Evolutionary conservation across 2,797 vertebrate genomes (phyloP), one percentile per base, ranked within the genome.

Genomic region (Champsocephalus esox): DNA sequence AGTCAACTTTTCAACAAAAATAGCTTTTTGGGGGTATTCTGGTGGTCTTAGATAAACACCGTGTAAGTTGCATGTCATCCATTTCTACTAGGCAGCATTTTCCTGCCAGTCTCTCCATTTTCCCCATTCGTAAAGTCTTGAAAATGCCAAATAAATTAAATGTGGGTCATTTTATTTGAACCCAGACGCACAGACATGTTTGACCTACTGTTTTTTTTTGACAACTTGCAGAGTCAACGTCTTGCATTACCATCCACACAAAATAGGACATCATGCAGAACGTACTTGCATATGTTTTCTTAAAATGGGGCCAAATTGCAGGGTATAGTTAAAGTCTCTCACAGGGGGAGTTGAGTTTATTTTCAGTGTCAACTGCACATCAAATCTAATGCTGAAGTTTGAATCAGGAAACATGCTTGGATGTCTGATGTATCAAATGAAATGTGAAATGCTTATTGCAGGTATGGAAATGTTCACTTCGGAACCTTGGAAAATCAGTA

Each of bases 241-340:
- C 7, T 77, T 38, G 8, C 34, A 9, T 81, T 58, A 83, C 50
- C 9, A 28, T 76, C 77, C 82, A 85, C 87, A 88, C 79, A 61
- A 0, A 0, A 64, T 64, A 86, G 92, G 88, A 93, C 85, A 82
- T 92, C 89, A 90, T 85, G 72, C 78, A 38, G 64, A 81, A 54
- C 72, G 80, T 16, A 69, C 79, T 61, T 66, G 78, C 63, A 55
- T 75, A 34, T 87, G 89, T 92, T 91, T 87, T 87, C 81, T 82
- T 89, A 77, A 78, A 38, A 46, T 71, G 86, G 75, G 85, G 80
- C 87, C 86, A 73, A 41, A 79, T 65, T 64, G 69, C 12, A 58
- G 82, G 83, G 52, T 10, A 28, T 28, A 34, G 21, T 32, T 57
- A 5, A 77, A 54, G 81, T 59, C 8, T 1, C 70, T 66, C 49